These are phyloP conservation scores for Apaloderma vittatum DNA, from an alignment of 2,113 vertebrate genomes.

Conservation along the genomic window DNA sequence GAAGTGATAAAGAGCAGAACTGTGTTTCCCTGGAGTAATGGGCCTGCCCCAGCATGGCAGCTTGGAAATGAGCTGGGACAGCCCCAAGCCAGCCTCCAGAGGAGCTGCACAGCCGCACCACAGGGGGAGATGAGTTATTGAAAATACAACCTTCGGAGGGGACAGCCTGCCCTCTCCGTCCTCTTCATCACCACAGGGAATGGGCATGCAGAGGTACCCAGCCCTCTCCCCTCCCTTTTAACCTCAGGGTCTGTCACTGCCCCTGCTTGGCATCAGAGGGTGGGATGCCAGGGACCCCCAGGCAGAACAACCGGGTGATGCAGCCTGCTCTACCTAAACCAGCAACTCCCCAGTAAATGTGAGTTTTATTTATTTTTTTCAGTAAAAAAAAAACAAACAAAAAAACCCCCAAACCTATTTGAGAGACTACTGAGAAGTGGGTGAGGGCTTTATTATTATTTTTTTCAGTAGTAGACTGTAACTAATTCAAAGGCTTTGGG, in stretches of 20 bases:
- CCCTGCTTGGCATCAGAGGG: background rate
- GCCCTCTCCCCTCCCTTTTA: background rate
- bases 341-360: no score
- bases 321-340: background rate
- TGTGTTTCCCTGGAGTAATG: accelerated
- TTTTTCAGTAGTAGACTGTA: background rate
- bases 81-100: background rate
- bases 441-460: background rate
- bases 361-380: background rate
- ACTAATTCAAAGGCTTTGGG: background rate
- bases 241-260: no score
- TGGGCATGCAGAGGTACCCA: background rate
- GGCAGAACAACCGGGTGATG: accelerated
- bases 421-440: background rate
- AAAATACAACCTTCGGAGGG: no score
- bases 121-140: accelerated
- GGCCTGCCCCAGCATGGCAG: background rate
- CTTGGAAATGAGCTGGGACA: background rate
- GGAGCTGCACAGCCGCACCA: background rate
- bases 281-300: background rate
- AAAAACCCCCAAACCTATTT: no score
- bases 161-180: background rate
- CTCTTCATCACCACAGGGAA: accelerated
- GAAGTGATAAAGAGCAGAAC: background rate
- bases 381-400: no score